phyloP scores from a whole-genome alignment of 2,113 vertebrate species.

The Malurus elegans region DNA sequence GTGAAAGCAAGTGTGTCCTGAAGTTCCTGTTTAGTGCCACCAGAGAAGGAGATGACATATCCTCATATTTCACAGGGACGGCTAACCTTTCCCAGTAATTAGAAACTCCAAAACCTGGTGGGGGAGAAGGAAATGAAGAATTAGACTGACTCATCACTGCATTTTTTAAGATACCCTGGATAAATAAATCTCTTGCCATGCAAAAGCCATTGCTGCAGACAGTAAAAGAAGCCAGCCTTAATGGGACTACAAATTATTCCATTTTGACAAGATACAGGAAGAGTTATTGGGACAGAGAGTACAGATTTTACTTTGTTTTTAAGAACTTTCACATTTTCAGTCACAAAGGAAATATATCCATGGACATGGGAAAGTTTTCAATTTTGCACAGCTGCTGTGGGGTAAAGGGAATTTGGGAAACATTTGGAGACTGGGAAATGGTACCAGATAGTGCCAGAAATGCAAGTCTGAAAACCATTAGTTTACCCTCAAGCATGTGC shows the following conservation, averaged over 20 bases:
- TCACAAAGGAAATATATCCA: background rate
- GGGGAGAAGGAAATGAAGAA: background rate
- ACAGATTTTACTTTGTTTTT: background rate
- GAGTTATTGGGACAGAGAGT: background rate
- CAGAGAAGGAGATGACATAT: background rate
- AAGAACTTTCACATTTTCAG: background rate
- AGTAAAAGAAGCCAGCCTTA: background rate
- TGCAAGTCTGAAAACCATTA: background rate
- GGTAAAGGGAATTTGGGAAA: background rate
- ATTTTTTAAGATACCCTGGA: background rate
- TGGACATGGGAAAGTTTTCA: background rate
- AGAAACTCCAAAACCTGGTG: background rate
- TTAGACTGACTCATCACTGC: slow-evolving; percentile 18
- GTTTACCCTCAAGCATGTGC: accelerated
- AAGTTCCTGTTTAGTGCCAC: background rate
- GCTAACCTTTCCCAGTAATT: slow-evolving; percentile 22
- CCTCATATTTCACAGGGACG: background rate
- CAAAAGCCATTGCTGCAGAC: background rate
- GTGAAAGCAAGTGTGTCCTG: background rate
- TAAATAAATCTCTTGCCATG: background rate
- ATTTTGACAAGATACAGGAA: background rate
- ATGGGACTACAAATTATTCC: background rate
- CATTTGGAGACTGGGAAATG: background rate
- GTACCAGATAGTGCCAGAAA: background rate
- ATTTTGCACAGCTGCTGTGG: background rate